Evolutionary conservation across 2,113 vertebrate genomes (phyloP), one percentile per base, ranked within the genome.

Genomic region (Gadus chalcogrammus): DNA sequence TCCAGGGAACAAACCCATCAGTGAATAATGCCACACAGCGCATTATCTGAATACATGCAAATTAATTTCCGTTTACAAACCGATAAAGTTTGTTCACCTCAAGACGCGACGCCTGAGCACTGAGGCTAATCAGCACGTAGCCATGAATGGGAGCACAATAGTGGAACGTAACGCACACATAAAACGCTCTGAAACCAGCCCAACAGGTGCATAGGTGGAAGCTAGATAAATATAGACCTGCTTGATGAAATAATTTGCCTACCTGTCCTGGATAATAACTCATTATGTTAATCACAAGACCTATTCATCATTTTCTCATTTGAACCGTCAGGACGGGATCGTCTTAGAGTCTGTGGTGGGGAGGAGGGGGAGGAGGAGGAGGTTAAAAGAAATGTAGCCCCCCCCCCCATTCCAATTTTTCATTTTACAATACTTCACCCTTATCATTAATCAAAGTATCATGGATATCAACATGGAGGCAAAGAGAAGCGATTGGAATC

Each of bases 291-390:
- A 89, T 89, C 82, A 88, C 77, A 28, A 82, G 81, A 68, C 74
- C 76, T 81, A 88, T 90, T 90, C 82, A 88, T 89, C 85, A 89
- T 87, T 88, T 89, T 88, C 85, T 89, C 87, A 90, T 90, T 90
- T 82, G 84, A 85, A 87, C 85, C 86, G 87, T 87, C 89, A 86
- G 73, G 81, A 81, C 62, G 79, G 87, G 84, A 88, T 83, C 85
- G 82, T 86, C 72, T 71, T 75, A 74, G 82, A 85, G 67, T 74
- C 72, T 76, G 15, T 58, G 55, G 55, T 58, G 55, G 55, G 55
- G 55, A 7, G 16, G 15, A 7, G 55, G 55, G 2, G 55, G 55
- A 7, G 55, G 55, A 7, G 55, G 55, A 7, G 55, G 55, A 1
- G 55, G 55, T 58, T 16, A 13, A 58, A 48, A 11, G 42, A 48